phyloP scores from a whole-genome alignment of 2,888 invertebrate species.

The Caenorhabditis zanzibari region DNA sequence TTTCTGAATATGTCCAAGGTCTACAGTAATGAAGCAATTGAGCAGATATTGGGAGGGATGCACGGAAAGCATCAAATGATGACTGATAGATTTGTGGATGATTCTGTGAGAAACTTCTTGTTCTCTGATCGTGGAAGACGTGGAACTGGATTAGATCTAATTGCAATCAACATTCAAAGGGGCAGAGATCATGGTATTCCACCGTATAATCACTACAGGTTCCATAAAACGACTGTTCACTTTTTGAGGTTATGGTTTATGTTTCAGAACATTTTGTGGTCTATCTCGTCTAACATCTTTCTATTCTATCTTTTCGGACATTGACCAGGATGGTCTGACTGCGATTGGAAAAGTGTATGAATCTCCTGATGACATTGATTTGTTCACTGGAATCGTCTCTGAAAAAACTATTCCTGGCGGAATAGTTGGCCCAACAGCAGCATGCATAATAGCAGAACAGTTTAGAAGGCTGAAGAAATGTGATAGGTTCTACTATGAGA shows the following conservation, averaged over 20 bases:
- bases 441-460: slow-evolving; percentile 95
- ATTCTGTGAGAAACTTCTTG: slow-evolving; percentile 72
- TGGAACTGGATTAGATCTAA: slow-evolving; percentile 90
- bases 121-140: slow-evolving; percentile 88
- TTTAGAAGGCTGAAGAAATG: slow-evolving; percentile 87
- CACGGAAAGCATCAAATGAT: slow-evolving; percentile 78
- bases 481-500: slow-evolving; percentile 89
- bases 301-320: slow-evolving; percentile 75
- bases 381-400: slow-evolving; percentile 71
- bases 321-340: slow-evolving; percentile 74
- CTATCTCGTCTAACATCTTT: slow-evolving; percentile 73
- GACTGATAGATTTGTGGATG: slow-evolving; percentile 80
- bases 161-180: slow-evolving; percentile 92
- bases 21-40: slow-evolving; percentile 74
- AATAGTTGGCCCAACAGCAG: slow-evolving; percentile 93
- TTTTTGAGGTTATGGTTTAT: no score
- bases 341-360: slow-evolving; percentile 79
- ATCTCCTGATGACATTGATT: slow-evolving; percentile 70
- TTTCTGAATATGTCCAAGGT: slow-evolving; percentile 88
- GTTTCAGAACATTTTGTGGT: slow-evolving; percentile 78
- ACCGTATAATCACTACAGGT: slow-evolving; percentile 76
- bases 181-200: slow-evolving; percentile 85
- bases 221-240: no score
- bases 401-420: slow-evolving; percentile 87
- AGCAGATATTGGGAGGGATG: slow-evolving; percentile 81